Evolutionary conservation across 2,888 invertebrate species (phyloP).

Genomic region (Sminthurinus aureus): DNA sequence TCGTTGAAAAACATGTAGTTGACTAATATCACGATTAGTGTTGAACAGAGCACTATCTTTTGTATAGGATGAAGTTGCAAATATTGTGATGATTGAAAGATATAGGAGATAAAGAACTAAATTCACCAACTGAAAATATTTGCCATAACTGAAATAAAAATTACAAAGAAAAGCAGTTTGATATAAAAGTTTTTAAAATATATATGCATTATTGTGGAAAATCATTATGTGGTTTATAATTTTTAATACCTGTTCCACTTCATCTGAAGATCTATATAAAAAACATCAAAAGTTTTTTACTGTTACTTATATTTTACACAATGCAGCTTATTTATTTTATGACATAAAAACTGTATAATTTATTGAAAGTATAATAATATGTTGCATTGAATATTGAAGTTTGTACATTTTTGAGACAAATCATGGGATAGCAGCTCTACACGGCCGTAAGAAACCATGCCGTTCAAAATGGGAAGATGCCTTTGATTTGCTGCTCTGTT

Average conservation of each 20-base stretch:
- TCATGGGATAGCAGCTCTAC: constrained; percentile 86
- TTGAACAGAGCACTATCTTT: constrained; percentile 13
- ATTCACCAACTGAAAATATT: constrained; percentile 83
- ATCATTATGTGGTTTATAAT: too few relatives aligned
- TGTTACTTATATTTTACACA: too few relatives aligned
- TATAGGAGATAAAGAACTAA: constrained; percentile 82
- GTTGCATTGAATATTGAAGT: too few relatives aligned
- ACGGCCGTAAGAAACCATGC: constrained; percentile 86
- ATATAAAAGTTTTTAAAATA: too few relatives aligned
- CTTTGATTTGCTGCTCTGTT: constrained; percentile 45
- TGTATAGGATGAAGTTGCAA: constrained; percentile 66
- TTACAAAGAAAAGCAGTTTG: too few relatives aligned
- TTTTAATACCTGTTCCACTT: constrained; percentile 77
- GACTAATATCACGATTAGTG: not conserved
- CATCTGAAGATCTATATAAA: constrained; percentile 73
- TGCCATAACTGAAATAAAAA: constrained; percentile 70
- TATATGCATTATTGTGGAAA: too few relatives aligned
- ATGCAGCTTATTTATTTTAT: too few relatives aligned
- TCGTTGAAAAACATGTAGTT: not conserved
- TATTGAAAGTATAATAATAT: too few relatives aligned
- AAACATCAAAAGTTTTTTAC: too few relatives aligned
- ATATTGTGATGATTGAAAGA: constrained; percentile 78
- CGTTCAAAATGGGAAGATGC: constrained; percentile 62
- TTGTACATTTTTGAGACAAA: constrained; percentile 75
- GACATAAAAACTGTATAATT: too few relatives aligned